Evolutionary conservation across 2,797 vertebrate species (phyloP), one percentile per base, ranked within the genome.

Genomic region (Ctenopoma kingsleyae): DNA sequence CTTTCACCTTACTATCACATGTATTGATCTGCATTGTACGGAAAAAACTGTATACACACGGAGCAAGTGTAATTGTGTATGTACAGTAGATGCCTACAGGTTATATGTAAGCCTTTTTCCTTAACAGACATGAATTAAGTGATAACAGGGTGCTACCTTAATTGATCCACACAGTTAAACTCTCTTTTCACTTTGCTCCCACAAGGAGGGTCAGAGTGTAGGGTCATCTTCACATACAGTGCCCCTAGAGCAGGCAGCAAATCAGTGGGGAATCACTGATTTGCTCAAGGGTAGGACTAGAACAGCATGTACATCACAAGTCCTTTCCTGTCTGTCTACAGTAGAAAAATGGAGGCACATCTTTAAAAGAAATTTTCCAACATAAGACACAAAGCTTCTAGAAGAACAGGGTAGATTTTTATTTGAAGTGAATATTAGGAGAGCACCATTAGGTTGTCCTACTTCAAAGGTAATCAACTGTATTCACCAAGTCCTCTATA

Each of bases 241-340:
- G 36, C 62, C 76, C 72, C 78, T 6, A 51, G 79, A 87, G 83
- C 77, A 65, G 62, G 67, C 75, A 59, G 69, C 10, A 19, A 36
- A 58, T 80, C 87, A 70, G 60, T 30, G 22, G 88, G 83, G 86
- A 86, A 65, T 81, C 22, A 2, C 47, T 56, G 77, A 67, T 68
- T 75, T 76, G 84, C 85, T 91, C 87, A 91, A 92, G 89, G 89
- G 87, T 80, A 85, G 74, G 67, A 77, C 74, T 71, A 83, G 60
- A 71, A 44, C 54, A 5, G 5, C 12, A 36, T 43, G 55, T 60
- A 52, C 68, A 58, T 66, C 74, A 82, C 71, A 76, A 74, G 77
- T 54, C 36, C 25, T 60, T 65, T 59, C 35, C 55, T 60, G 59
- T 36, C 25, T 12, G 64, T 67, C 30, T 69, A 59, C 66, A 67